Evolutionary conservation across 2,113 vertebrate genomes (phyloP).

Genomic region (Petroica traversi): DNA sequence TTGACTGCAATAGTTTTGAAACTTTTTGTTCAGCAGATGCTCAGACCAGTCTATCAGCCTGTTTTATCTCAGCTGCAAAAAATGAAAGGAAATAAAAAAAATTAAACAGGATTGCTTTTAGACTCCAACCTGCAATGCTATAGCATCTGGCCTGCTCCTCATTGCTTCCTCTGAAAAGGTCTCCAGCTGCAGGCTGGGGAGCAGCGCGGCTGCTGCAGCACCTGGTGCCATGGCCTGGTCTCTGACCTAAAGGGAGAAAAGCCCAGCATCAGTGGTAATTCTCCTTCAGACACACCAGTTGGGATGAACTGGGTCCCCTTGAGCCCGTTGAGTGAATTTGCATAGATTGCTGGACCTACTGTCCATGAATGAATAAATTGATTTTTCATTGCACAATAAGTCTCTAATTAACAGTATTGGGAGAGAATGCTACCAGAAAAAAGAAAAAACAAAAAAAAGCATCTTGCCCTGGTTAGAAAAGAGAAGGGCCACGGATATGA

Average conservation of each 20-base stretch:
- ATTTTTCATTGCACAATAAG: conserved; percentile 94
- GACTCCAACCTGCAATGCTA: conserved; percentile 78
- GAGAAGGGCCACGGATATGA: not conserved
- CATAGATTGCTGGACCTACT: conserved; percentile 91
- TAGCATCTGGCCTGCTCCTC: conserved; percentile 73
- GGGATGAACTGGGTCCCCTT: conserved; percentile 92
- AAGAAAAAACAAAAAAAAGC: conserved; percentile 53
- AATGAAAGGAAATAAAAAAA: not conserved
- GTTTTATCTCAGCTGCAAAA: conserved; percentile 9
- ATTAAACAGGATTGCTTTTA: conserved; percentile 45
- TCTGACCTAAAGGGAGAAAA: conserved; percentile 91
- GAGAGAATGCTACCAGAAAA: conserved; percentile 82
- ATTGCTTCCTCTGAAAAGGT: conserved; percentile 67
- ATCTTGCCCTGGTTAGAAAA: conserved; percentile 71
- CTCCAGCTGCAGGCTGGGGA: conserved; percentile 83
- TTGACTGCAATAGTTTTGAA: conserved; percentile 36
- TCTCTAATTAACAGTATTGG: conserved; percentile 87
- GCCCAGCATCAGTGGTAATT: conserved; percentile 93
- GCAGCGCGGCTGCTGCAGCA: conserved; percentile 73
- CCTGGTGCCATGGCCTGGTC: conserved; percentile 87
- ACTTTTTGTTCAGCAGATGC: conserved; percentile 25
- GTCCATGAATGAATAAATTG: conserved; percentile 99
- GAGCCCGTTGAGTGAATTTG: too few relatives aligned
- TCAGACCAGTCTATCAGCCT: conserved; percentile 22
- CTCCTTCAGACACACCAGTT: conserved; percentile 97